Base-by-base conservation (phyloP, 2,113 vertebrate genomes). In the Nicator chloris region DNA sequence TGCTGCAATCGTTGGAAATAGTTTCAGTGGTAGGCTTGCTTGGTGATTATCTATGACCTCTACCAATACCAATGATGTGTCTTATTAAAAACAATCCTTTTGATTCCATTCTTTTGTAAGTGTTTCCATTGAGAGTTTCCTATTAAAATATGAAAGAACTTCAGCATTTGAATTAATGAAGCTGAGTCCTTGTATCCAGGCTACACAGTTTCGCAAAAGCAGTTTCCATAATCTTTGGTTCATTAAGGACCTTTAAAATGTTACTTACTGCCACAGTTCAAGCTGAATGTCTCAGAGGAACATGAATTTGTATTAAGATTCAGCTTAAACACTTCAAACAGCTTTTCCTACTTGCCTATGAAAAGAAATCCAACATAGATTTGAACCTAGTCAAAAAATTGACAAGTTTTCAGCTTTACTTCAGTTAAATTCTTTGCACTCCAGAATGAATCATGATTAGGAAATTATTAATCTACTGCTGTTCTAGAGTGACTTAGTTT, bases 121-220 rank as follows among this genome's bases (percentile, higher is more conserved):
- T 53, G 6, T 53, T 96, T 88, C 75, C n/a, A 39, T 26, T 94
- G 90, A 90, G 78, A 82, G 49, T 93, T 82, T 7, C 16, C 45
- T 16, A 87, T 94, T 95, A 93, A 93, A 94, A 90, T 93, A 66
- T 82, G 75, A 94, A 94, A 93, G 63, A 90, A 80, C 20, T 79
- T 78, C 33, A 31, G 6, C 12, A 70, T 82, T 88, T 82, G 78
- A 82, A 80, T 88, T 86, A 93, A 65, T 9, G 6, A 88, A 82
- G 40, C 49, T 53, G 51, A 80, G 54, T 90, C 71, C 63, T 76
- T 85, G 31, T 82, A 77, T 88, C 59, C 40, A 39, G n/a, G 33
- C 26, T 77, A 33, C n/a, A 20, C 15, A 77, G n/a, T 79, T 87
- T 79, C 3, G 12, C 31, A 88, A 90, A 90, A 82, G 23, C 22